Percentiles rank a stretch among this genome's conserved stretches.
Conservation (phyloP, 2,113 vertebrate genomes). For the Aspidoscelis tigris region DNA sequence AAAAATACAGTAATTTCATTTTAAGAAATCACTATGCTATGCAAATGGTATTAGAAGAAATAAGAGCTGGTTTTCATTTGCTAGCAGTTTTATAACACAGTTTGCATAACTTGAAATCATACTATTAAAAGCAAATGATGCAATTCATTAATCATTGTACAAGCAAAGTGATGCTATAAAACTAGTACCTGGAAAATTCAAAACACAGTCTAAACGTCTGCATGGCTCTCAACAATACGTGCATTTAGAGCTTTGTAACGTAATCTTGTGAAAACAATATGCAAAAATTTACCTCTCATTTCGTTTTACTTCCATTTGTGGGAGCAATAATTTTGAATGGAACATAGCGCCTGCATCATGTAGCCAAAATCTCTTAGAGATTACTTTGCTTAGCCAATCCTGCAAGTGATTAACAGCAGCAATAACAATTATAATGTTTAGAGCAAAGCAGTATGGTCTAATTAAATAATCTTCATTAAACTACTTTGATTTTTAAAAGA, state of each 20-base stretch:
- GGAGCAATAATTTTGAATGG: background rate
- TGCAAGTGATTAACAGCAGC: conserved; percentile 14
- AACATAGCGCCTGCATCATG: background rate
- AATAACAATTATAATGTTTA: background rate
- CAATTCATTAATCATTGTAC: too few relatives aligned
- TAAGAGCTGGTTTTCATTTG: too few relatives aligned
- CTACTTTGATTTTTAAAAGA: background rate
- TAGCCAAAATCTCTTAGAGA: conserved; percentile 19
- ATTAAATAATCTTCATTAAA: background rate
- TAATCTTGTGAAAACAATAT: background rate
- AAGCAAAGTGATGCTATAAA: too few relatives aligned
- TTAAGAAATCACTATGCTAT: too few relatives aligned
- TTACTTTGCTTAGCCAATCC: conserved; percentile 6
- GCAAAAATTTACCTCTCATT: conserved; percentile 8
- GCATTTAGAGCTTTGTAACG: background rate
- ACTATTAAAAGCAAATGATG: too few relatives aligned
- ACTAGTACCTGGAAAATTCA: too few relatives aligned
- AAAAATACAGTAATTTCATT: too few relatives aligned
- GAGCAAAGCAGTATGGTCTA: background rate
- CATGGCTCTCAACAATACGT: background rate
- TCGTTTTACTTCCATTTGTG: background rate
- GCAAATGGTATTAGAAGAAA: too few relatives aligned
- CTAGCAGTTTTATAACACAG: too few relatives aligned
- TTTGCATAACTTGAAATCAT: too few relatives aligned
- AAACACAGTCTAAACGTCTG: too few relatives aligned